phyloP scores from a whole-genome alignment of 2,888 invertebrate species.

The Drosophila sordidapex region DNA sequence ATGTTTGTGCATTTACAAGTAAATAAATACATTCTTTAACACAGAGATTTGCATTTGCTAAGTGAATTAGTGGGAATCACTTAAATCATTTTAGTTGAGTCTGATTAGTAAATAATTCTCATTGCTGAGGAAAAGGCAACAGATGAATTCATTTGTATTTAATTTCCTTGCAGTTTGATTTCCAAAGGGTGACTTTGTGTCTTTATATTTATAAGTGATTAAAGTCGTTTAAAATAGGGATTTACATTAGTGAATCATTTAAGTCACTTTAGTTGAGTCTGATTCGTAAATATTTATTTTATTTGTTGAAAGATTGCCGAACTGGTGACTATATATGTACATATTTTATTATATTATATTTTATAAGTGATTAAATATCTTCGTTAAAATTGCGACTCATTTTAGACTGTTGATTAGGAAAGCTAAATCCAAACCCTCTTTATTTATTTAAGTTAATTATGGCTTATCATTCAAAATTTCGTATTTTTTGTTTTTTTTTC shows the following conservation, averaged over 20 bases:
- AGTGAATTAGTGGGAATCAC: not conserved
- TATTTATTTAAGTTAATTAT: not conserved
- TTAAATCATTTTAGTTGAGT: not conserved
- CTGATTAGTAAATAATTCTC: not conserved
- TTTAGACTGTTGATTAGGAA: not conserved
- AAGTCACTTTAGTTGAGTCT: not conserved
- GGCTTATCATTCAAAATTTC: not conserved
- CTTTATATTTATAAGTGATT: not conserved
- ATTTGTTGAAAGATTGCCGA: not conserved
- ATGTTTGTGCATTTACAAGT: not conserved
- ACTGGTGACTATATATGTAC: not conserved
- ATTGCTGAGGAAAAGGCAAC: not conserved
- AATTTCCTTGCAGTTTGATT: no score
- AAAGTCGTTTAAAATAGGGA: not conserved
- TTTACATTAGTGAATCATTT: not conserved
- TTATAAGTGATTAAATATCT: not conserved
- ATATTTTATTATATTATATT: not conserved
- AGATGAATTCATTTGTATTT: not conserved
- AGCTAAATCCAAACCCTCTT: not conserved
- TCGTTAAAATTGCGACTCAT: not conserved
- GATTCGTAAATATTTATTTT: no score
- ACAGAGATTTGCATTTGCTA: not conserved
- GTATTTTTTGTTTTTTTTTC: constrained; percentile 69
- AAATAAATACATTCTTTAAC: not conserved
- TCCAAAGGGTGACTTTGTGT: no score